Conservation (phyloP, 2,888 invertebrate genomes). For the Ferdinandea cuprea region DNA sequence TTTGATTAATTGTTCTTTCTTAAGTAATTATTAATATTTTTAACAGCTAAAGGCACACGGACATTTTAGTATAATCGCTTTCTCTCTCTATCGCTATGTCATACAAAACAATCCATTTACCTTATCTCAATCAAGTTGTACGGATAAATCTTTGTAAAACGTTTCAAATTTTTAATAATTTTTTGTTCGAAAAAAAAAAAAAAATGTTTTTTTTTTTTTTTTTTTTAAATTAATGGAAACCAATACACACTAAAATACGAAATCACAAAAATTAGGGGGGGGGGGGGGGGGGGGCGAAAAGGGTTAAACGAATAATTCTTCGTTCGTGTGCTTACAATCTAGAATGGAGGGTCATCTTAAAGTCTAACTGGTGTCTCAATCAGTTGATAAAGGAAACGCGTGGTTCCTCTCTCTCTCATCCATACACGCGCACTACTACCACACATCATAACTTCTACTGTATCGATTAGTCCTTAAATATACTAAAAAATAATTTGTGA, state of each 20-base stretch:
- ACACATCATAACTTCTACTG: slow-evolving; percentile 19
- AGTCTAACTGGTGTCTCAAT: slow-evolving; percentile 30
- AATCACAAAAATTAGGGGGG: slow-evolving; percentile 16
- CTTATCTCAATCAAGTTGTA: slow-evolving; percentile 17
- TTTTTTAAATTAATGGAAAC: not conserved
- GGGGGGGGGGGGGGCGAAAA: not conserved
- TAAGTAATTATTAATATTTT: slow-evolving; percentile 7
- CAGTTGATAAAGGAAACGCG: not conserved
- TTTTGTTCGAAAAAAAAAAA: not conserved
- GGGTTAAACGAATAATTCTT: not conserved
- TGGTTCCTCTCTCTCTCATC: slow-evolving; percentile 58
- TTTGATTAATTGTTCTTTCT: slow-evolving; percentile 19
- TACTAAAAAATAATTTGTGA: slow-evolving; percentile 67
- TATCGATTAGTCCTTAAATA: slow-evolving; percentile 56
- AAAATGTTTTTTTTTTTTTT: too few relatives aligned
- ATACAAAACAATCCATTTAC: slow-evolving; percentile 63
- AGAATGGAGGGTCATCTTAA: slow-evolving; percentile 36
- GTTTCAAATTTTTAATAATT: slow-evolving; percentile 15
- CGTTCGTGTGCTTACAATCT: slow-evolving; percentile 29
- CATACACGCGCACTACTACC: slow-evolving; percentile 57
- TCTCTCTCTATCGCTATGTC: too few relatives aligned
- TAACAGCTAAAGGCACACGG: slow-evolving; percentile 67
- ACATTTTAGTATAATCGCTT: slow-evolving; percentile 49
- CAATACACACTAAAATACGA: slow-evolving; percentile 23
- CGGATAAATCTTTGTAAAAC: not conserved